Evolutionary conservation across 2,113 vertebrate species (phyloP), one percentile per base, ranked within the genome.

Genomic region (Cochlearius cochlearius): DNA sequence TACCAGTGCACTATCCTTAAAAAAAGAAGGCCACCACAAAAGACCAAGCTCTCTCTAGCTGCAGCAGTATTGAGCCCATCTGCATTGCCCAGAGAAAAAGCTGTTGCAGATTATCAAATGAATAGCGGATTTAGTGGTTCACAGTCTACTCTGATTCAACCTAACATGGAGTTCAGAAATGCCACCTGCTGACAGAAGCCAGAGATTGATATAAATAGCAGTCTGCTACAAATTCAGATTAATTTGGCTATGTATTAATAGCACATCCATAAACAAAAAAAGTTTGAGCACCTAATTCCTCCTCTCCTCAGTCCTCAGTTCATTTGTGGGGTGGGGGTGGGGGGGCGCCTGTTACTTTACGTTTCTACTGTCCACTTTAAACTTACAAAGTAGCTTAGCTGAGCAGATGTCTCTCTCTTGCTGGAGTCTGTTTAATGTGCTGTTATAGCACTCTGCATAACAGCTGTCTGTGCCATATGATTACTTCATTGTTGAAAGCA

Each of bases 401-500:
- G 75, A 87, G 78, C 74, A 76, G 71, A 29, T 39, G 64, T 88
- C 68, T 56, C 43, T 39, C 43, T 92, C 56, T 91, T 75, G 71
- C 88, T 73, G 86, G 92, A 82, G 90, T 86, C 75, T 95, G 69
- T 86, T 93, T 81, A 89, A 93, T 10, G 67, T 59, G 58, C 83
- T 60, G 63, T 43, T 94, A 59, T 3, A 94, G 83, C 62, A 53
- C 71, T 78, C 92, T 63, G 81, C 5, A 2, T 45, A 91, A 87
- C 95, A 94, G 93, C 92, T 96, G 97, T 64, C 76, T 66, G 68
- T 83, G 93, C 94, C 93, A 78, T 83, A 80, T 38, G 96, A 97
- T 93, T 92, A 93, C 93, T 96, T 96, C 91, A 96, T 71, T 95
- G 97, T 90, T 97, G 93, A 97, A 97, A 96, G 94, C 52, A 5